Base-by-base conservation (phyloP, 23 tunicate genomes). In the Trididemnum clinides region DNA sequence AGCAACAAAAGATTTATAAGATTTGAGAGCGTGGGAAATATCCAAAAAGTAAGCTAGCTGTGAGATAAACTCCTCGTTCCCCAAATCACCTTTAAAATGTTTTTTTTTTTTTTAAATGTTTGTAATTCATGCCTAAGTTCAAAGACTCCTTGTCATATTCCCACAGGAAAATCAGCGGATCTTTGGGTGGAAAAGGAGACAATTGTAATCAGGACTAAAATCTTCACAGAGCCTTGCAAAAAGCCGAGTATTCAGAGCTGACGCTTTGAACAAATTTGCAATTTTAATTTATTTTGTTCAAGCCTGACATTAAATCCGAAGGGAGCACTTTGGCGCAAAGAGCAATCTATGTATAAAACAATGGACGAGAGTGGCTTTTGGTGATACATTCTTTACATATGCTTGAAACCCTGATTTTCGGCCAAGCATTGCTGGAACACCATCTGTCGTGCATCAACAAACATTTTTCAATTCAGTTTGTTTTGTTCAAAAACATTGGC, bases 291-390 rank as follows among this genome's bases (percentile, higher is more conserved):
- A n/a, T n/a, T n/a, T n/a, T n/a, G n/a, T 76, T 85, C 66, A 87
- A 87, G 85, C 90, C 79, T 64, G 66, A 63, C 79, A 87, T 33
- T 31, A 87, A 39, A 78, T 64, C 50, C 1, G 85, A 34, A 78
- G 90, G 90, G 78, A 87, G 85, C 84, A 87, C 85, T 64, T 87
- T 79, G 29, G 85, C 51, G 90, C 90, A 79, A 79, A 87, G 90
- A 4, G 90, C 90, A 87, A 87, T 78, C 90, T 87, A 75, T 87
- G 90, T 44, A 87, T 87, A 63, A 87, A 87, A 44, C 90, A 87
- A n/a, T n/a, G n/a, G n/a, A n/a, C n/a, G n/a, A n/a, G n/a, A n/a
- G n/a, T n/a, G n/a, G n/a, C n/a, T n/a, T 75, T 78, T 78, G 90
- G 69, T 79, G 85, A 32, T 66, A 78, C 85, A 78, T 34, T 71